Conservation (phyloP, 2,888 invertebrate genomes). For the Andrena camellia region DNA sequence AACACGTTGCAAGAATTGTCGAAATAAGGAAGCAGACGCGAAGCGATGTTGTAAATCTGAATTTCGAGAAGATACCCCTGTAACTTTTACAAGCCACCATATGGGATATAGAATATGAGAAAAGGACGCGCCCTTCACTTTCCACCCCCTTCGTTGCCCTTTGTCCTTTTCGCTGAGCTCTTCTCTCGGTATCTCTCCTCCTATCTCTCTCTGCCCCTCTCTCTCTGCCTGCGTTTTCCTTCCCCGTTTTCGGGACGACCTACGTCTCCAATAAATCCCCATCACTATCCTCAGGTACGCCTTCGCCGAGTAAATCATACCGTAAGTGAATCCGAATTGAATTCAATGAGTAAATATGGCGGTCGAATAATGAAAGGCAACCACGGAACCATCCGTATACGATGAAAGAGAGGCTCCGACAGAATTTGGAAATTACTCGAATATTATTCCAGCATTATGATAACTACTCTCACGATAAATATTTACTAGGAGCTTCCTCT, state of each 20-base stretch:
- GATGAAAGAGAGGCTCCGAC: constrained; percentile 15
- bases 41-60: constrained; percentile 60
- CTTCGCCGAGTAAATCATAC: constrained; percentile 80
- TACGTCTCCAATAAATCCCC: constrained; percentile 82
- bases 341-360: constrained; percentile 85
- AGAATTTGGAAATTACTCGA: constrained; percentile 26
- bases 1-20: not conserved
- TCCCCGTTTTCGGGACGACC: constrained; percentile 76
- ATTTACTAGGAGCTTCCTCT: constrained; percentile 1
- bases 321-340: constrained; percentile 84
- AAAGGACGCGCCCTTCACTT: constrained; percentile 66
- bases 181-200: constrained; percentile 36
- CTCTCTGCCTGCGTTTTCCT: constrained; percentile 42
- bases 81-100: constrained; percentile 67
- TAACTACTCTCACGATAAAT: constrained; percentile 21
- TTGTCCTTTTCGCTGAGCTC: constrained; percentile 52
- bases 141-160: constrained; percentile 56
- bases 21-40: not conserved
- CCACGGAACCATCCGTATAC: constrained; percentile 23
- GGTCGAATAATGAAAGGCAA: constrained; percentile 78
- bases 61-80: constrained; percentile 64
- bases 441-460: constrained; percentile 8
- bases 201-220: constrained; percentile 6
- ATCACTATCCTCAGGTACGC: constrained; percentile 79
- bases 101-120: constrained; percentile 69